Evolutionary conservation across 2,113 vertebrate genomes (phyloP).

Genomic region (Polypterus senegalus): DNA sequence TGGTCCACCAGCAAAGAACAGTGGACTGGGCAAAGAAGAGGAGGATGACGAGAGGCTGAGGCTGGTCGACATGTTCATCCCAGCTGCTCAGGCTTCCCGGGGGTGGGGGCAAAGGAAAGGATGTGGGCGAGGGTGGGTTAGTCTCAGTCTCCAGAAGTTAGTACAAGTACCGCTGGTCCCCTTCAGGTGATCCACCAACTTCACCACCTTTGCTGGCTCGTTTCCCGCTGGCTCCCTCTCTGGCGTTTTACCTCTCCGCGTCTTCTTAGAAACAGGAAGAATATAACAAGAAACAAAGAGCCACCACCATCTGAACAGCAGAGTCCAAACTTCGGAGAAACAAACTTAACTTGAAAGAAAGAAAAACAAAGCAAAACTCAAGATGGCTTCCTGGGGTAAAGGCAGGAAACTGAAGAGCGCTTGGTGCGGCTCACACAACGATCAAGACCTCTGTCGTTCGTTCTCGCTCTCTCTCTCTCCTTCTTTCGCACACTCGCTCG

Average conservation of each 20-base stretch:
- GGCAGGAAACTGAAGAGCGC: constrained; percentile 45
- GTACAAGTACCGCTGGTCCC: constrained; percentile 12
- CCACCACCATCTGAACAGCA: too few species aligned
- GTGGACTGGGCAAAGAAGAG: constrained; percentile 26
- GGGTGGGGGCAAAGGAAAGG: constrained; percentile 15
- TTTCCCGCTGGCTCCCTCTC: too few species aligned
- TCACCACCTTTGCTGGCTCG: too few species aligned
- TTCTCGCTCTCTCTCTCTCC: constrained; percentile 28
- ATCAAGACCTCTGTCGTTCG: constrained; percentile 22
- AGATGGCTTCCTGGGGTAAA: constrained; percentile 48
- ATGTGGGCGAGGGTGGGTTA: constrained; percentile 26
- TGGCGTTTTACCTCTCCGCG: too few species aligned
- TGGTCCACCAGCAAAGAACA: constrained; percentile 37
- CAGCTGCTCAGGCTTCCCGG: constrained; percentile 31
- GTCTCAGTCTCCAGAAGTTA: constrained; percentile 23
- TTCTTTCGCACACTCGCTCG: constrained; percentile 36
- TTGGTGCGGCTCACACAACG: constrained; percentile 43
- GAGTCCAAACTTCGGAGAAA: constrained; percentile 37
- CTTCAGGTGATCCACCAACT: too few species aligned
- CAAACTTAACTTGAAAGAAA: too few species aligned
- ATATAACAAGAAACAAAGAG: background rate
- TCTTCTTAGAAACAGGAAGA: too few species aligned
- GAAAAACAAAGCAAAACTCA: constrained; percentile 25
- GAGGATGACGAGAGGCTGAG: constrained; percentile 39
- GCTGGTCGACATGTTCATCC: constrained; percentile 45